These are phyloP conservation scores for Asobara japonica DNA, from an alignment of 1,140 invertebrate species.

Conservation along the genomic window DNA sequence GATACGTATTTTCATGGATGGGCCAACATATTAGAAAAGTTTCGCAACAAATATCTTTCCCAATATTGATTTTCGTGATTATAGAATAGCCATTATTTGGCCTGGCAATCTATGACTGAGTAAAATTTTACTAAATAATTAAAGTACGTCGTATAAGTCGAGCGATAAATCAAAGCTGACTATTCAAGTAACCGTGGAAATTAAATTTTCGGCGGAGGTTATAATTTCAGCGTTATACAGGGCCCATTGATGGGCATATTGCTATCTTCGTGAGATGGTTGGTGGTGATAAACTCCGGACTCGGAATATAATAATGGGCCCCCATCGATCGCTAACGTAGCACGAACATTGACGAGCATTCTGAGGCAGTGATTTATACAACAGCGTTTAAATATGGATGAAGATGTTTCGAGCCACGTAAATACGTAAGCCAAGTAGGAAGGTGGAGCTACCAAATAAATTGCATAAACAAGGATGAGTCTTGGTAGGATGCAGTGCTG, in stretches of 20 bases:
- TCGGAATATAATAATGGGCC: conserved; percentile 35
- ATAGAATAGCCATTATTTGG: conserved; percentile 10
- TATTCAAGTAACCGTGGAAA: conserved; percentile 18
- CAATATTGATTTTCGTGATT: conserved; percentile 36
- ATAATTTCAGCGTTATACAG: neutral
- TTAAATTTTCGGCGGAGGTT: conserved; percentile 22
- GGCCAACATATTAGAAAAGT: conserved; percentile 42
- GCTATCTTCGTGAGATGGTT: neutral
- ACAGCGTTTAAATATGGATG: conserved; percentile 54
- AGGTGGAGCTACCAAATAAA: neutral
- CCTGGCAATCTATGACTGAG: too few relatives aligned
- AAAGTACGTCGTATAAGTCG: conserved; percentile 23
- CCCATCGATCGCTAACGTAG: conserved; percentile 21
- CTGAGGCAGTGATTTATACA: conserved; percentile 51
- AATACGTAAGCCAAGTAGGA: conserved; percentile 40
- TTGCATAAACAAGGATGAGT: too few relatives aligned
- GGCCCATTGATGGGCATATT: neutral
- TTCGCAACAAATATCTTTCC: conserved; percentile 39
- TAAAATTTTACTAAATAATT: conserved; percentile 20
- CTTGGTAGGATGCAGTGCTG: too few relatives aligned
- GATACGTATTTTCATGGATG: neutral
- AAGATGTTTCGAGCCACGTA: conserved; percentile 54
- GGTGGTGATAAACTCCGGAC: conserved; percentile 12
- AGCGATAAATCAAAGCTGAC: neutral
- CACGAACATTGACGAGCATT: conserved; percentile 37